A percentile compares a stretch with the other conserved stretches of the same genome.
These are phyloP conservation scores for Dasyurus viverrinus DNA, from an alignment of 2,113 vertebrate species.

Conservation along the genomic window DNA sequence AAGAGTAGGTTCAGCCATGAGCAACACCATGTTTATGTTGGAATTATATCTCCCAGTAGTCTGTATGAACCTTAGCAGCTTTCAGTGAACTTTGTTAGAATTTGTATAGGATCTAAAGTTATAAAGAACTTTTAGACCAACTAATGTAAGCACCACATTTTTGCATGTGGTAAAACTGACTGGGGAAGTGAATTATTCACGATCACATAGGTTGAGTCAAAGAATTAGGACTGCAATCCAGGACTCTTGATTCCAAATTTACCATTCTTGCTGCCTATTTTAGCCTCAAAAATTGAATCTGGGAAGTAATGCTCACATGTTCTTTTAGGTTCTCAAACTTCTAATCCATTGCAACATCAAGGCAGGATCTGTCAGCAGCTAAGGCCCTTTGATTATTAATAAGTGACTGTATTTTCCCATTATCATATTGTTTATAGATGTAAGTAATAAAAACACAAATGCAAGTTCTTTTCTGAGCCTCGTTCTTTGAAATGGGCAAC, in stretches of 20 bases:
- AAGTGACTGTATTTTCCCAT: conserved; percentile 50
- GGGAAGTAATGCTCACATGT: conserved; percentile 49
- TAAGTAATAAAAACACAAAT: conserved; percentile 60
- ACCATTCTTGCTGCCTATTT: not conserved
- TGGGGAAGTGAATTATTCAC: not conserved
- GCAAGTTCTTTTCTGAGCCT: not conserved
- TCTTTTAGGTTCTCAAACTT: conserved; percentile 48
- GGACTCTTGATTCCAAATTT: not conserved
- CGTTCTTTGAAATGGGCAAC: not conserved
- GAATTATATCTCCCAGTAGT: not conserved
- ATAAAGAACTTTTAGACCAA: not conserved
- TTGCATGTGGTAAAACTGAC: not conserved
- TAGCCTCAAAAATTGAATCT: conserved; percentile 50
- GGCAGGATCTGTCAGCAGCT: conserved; percentile 28
- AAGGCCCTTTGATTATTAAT: conserved; percentile 34
- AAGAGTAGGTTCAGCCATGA: not conserved
- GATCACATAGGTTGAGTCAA: not conserved
- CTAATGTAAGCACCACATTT: not conserved
- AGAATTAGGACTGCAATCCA: not conserved
- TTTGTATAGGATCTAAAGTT: not conserved
- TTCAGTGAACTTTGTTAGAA: not conserved
- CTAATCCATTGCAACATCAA: conserved; percentile 51
- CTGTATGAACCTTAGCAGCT: not conserved
- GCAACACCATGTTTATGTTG: not conserved
- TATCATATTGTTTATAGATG: conserved; percentile 48